A percentile compares a stretch with the other conserved stretches of the same genome.
Conservation (phyloP, 2,113 vertebrate species). For the Catharus bicknelli region DNA sequence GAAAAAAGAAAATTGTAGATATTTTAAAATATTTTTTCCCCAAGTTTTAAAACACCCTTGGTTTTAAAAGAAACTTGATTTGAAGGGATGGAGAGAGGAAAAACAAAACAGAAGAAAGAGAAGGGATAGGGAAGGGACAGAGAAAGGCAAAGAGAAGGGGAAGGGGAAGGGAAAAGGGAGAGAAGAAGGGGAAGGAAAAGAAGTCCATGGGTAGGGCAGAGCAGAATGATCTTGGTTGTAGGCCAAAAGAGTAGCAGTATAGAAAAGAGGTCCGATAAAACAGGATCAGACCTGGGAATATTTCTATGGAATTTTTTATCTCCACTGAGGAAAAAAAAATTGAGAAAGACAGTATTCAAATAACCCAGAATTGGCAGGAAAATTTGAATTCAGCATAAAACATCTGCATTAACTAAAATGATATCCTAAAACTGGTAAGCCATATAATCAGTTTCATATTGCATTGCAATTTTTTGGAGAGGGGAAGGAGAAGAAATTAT, state of each 20-base stretch:
- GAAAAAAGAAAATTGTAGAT: neutral
- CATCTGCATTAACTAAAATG: neutral
- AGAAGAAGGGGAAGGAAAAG: neutral
- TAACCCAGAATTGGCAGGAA: neutral
- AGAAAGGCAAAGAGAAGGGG: neutral
- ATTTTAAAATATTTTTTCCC: fast-evolving
- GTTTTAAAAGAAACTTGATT: neutral
- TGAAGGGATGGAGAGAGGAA: neutral
- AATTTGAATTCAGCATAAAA: neutral
- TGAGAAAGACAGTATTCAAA: neutral
- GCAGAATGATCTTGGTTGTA: neutral
- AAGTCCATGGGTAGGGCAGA: neutral
- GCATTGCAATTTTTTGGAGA: neutral
- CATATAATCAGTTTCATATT: neutral
- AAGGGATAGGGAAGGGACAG: neutral
- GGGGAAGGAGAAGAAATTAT: neutral
- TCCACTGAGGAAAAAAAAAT: neutral
- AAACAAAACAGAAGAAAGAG: no score
- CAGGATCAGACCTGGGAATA: neutral
- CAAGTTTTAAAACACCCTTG: fast-evolving
- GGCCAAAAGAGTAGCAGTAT: neutral
- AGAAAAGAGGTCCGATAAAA: neutral
- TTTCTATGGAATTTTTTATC: neutral
- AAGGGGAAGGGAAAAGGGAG: neutral
- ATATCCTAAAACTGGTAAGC: neutral